Conservation (phyloP, 2,888 invertebrate species). For the Drosophila melanocephala region DNA sequence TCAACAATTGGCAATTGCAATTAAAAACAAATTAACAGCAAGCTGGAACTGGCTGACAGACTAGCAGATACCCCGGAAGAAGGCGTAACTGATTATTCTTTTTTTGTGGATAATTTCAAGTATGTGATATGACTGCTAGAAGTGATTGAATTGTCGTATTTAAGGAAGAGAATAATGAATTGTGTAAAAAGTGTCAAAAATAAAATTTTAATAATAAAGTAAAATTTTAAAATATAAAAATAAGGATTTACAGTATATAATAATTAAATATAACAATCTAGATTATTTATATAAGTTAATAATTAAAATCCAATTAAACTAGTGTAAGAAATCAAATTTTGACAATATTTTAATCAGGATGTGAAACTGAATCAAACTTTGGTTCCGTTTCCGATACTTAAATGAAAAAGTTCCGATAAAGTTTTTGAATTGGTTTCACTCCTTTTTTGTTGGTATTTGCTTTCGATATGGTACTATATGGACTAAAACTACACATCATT, state of each 20-base stretch:
- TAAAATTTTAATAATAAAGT: not conserved
- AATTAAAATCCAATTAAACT: not conserved
- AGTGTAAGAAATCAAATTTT: not conserved
- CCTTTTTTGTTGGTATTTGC: not conserved
- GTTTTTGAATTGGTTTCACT: not conserved
- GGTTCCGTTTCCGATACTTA: not conserved
- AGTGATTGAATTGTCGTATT: not conserved
- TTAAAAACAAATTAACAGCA: constrained; percentile 49
- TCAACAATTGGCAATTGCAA: constrained; percentile 46
- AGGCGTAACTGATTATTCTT: not conserved
- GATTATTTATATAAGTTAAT: not conserved
- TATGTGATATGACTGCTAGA: not conserved
- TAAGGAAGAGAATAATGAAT: not conserved
- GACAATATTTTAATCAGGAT: not conserved
- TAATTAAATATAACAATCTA: not conserved
- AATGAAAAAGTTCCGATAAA: not conserved
- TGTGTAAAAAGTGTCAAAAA: not conserved
- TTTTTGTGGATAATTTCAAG: not conserved
- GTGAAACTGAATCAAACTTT: not conserved
- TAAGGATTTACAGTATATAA: not conserved
- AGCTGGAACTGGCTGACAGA: not conserved
- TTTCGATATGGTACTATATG: not conserved
- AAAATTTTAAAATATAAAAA: not conserved
- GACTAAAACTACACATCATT: fast-evolving
- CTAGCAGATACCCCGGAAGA: not conserved